Evolutionary conservation across 2,888 invertebrate species (phyloP).

Genomic region (Abrostola triplasia): DNA sequence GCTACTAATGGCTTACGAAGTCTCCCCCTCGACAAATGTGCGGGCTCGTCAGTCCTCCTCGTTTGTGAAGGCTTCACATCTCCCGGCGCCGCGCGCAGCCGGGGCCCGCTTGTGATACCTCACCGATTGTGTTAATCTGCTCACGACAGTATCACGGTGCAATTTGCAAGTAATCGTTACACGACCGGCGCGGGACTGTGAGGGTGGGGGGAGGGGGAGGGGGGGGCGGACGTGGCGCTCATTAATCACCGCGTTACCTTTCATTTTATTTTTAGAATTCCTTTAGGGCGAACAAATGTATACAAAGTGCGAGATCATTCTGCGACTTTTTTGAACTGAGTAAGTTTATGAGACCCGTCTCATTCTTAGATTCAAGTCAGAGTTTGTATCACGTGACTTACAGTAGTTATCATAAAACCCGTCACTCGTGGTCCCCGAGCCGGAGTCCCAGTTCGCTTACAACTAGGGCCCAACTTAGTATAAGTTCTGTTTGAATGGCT

Average conservation of each 20-base stretch:
- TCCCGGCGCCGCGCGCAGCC: background rate
- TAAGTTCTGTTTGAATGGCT: too few relatives aligned
- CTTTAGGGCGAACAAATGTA: constrained; percentile 23
- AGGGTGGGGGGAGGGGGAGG: background rate
- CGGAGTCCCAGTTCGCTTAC: too few relatives aligned
- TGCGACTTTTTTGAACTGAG: constrained; percentile 25
- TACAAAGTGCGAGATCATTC: constrained; percentile 28
- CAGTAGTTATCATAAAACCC: too few relatives aligned
- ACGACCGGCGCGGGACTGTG: background rate
- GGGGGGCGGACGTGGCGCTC: constrained; percentile 7
- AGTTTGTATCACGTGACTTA: background rate
- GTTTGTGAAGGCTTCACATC: background rate
- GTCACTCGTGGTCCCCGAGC: too few relatives aligned
- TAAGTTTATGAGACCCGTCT: constrained; percentile 6
- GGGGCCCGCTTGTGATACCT: background rate
- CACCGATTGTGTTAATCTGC: constrained; percentile 12
- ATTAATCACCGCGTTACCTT: constrained; percentile 41
- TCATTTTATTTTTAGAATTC: constrained; percentile 27
- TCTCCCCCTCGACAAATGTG: background rate
- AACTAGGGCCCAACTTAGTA: too few relatives aligned
- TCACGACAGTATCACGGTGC: constrained; percentile 10
- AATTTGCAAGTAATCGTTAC: constrained; percentile 30
- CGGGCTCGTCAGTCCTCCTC: background rate
- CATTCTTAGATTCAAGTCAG: background rate
- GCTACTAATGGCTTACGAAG: too few relatives aligned